Percentiles rank a stretch among this genome's conserved stretches.
These are phyloP conservation scores for Phymatocera aterrima DNA, from an alignment of 2,888 invertebrate species.

Conservation along the genomic window DNA sequence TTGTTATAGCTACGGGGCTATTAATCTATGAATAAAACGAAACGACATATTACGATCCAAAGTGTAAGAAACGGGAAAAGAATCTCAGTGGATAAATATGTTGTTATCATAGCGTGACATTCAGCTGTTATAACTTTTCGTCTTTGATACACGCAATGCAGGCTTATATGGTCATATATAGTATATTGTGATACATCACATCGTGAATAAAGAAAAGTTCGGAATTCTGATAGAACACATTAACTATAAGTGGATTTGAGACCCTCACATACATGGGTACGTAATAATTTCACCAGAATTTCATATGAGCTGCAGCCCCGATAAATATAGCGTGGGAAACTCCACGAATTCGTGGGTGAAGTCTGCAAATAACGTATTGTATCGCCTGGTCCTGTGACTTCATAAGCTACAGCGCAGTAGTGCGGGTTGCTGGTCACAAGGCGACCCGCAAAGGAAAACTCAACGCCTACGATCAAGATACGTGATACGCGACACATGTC, in stretches of 20 bases:
- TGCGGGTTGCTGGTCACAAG: constrained; percentile 16
- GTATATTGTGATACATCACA: too few species aligned
- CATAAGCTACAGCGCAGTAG: not conserved
- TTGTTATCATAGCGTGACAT: constrained; percentile 36
- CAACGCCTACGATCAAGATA: constrained; percentile 23
- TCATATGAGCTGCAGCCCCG: too few species aligned
- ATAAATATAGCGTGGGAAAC: not conserved
- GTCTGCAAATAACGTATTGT: constrained; percentile 16
- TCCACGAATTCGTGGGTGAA: not conserved
- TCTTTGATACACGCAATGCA: too few species aligned
- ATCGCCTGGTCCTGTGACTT: not conserved
- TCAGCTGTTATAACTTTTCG: not conserved
- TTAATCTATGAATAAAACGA: not conserved
- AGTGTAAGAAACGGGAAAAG: constrained; percentile 17
- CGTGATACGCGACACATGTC: not conserved
- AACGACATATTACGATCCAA: not conserved
- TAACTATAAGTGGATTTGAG: too few species aligned
- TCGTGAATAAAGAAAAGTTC: too few species aligned
- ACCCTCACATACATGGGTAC: too few species aligned
- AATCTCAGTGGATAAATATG: too few species aligned
- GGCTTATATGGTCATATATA: too few species aligned
- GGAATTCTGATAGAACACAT: too few species aligned
- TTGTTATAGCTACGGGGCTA: too few species aligned
- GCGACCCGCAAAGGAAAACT: not conserved
- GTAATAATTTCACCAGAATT: too few species aligned